Percentiles rank a stretch among this genome's conserved stretches.
Conservation (phyloP, 1,140 invertebrate genomes). For the Nephila pilipes region DNA sequence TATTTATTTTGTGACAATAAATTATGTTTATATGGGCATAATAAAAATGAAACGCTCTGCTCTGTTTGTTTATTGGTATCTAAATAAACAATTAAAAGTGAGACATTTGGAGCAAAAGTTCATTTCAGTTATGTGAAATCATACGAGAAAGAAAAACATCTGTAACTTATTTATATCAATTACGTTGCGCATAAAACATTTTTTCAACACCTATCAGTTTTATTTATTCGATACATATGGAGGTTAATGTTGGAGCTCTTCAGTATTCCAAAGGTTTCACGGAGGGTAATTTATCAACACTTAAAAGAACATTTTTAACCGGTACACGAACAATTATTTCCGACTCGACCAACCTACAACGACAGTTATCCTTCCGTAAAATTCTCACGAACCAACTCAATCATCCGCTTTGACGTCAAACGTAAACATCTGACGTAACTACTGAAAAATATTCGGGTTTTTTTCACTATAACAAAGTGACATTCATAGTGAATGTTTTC, state of each 20-base stretch:
- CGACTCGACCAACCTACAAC: not conserved
- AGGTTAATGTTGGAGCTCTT: not conserved
- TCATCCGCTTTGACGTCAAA: not conserved
- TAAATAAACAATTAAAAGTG: too few species aligned
- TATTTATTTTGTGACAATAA: too few species aligned
- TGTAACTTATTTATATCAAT: not conserved
- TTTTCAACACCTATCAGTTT: not conserved
- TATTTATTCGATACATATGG: not conserved
- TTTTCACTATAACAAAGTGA: too few species aligned
- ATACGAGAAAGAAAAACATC: too few species aligned
- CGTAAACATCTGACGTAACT: not conserved
- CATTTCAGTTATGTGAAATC: too few species aligned
- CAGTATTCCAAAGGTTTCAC: not conserved
- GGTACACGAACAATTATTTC: conserved; percentile 15
- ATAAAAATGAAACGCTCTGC: too few species aligned
- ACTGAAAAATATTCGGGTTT: not conserved
- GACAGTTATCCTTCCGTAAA: not conserved
- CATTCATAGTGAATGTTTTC: too few species aligned
- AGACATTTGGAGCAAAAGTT: too few species aligned
- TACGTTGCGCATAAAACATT: not conserved
- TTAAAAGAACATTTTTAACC: conserved; percentile 23
- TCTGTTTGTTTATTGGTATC: too few species aligned
- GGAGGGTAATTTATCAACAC: not conserved
- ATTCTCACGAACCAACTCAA: not conserved
- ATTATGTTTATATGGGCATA: too few species aligned